These are phyloP conservation scores for Hypena proboscidalis DNA, from an alignment of 2,888 invertebrate genomes.

Conservation along the genomic window DNA sequence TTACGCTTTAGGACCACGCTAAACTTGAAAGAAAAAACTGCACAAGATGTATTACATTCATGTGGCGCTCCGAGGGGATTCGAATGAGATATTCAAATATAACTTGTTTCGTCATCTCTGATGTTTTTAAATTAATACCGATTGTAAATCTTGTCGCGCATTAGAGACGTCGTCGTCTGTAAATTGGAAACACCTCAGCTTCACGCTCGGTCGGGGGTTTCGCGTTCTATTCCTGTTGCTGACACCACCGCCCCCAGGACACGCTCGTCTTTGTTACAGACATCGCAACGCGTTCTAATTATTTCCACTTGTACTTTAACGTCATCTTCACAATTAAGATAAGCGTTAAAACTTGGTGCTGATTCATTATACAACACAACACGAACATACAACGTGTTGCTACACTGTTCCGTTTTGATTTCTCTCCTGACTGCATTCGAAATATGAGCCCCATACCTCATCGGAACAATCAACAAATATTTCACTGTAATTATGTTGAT, in stretches of 20 bases:
- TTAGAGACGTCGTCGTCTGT: conserved; percentile 59
- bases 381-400: conserved; percentile 23
- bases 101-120: conserved; percentile 67
- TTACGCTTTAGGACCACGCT: conserved; percentile 43
- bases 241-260: conserved; percentile 65
- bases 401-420: conserved; percentile 28
- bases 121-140: conserved; percentile 75
- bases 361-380: conserved; percentile 24
- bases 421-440: conserved; percentile 31
- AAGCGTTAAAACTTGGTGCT: conserved; percentile 16
- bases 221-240: conserved; percentile 76
- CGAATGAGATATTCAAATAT: conserved; percentile 63
- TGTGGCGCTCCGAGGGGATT: conserved; percentile 37
- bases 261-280: conserved; percentile 69
- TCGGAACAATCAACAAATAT: conserved; percentile 42
- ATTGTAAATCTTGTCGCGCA: conserved; percentile 75
- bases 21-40: conserved; percentile 29
- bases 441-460: conserved; percentile 35
- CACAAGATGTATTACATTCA: conserved; percentile 22
- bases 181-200: conserved; percentile 78
- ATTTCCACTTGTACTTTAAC: conserved; percentile 69
- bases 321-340: conserved; percentile 59
- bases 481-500: conserved; percentile 45
- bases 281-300: conserved; percentile 73
- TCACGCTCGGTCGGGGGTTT: conserved; percentile 58